These are phyloP conservation scores for Trididemnum clinides DNA, from an alignment of 23 tunicate species.

Conservation along the genomic window DNA sequence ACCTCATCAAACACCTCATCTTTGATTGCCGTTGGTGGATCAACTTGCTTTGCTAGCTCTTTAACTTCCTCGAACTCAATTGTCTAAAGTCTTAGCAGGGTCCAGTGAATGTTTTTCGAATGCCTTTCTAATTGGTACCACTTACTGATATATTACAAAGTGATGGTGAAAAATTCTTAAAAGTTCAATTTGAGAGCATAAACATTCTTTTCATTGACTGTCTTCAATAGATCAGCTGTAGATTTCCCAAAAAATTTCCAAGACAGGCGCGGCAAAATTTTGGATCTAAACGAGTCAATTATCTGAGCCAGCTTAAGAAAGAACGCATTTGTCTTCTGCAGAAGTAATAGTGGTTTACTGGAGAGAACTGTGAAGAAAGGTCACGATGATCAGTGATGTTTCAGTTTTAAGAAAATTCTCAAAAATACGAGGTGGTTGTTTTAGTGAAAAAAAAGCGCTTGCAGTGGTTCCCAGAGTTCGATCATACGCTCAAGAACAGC, in stretches of 20 bases:
- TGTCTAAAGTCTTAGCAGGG: constrained; percentile 37
- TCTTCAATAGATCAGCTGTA: constrained; percentile 59
- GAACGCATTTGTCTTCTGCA: constrained; percentile 33
- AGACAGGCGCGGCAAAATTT: constrained; percentile 52
- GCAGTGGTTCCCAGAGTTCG: constrained; percentile 49
- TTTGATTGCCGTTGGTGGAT: constrained; percentile 52
- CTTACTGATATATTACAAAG: constrained; percentile 49
- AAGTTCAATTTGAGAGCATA: constrained; percentile 49
- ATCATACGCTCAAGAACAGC: constrained; percentile 25
- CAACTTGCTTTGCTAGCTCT: constrained; percentile 61
- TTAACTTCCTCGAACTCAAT: constrained; percentile 49
- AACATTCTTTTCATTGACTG: constrained; percentile 60
- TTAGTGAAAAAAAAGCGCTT: constrained; percentile 9
- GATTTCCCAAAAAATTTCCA: constrained; percentile 55
- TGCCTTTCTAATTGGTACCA: constrained; percentile 64
- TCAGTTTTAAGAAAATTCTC: not conserved
- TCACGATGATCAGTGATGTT: not conserved
- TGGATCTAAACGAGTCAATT: constrained; percentile 38
- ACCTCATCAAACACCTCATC: constrained; percentile 68
- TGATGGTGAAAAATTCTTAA: constrained; percentile 36
- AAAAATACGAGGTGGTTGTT: constrained; percentile 8
- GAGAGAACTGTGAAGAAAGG: constrained; percentile 14
- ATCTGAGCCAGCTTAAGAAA: constrained; percentile 45
- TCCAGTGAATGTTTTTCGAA: constrained; percentile 48
- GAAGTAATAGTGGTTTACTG: constrained; percentile 35